Conservation (phyloP, 2,113 vertebrate species). For the Brachyistius frenatus region DNA sequence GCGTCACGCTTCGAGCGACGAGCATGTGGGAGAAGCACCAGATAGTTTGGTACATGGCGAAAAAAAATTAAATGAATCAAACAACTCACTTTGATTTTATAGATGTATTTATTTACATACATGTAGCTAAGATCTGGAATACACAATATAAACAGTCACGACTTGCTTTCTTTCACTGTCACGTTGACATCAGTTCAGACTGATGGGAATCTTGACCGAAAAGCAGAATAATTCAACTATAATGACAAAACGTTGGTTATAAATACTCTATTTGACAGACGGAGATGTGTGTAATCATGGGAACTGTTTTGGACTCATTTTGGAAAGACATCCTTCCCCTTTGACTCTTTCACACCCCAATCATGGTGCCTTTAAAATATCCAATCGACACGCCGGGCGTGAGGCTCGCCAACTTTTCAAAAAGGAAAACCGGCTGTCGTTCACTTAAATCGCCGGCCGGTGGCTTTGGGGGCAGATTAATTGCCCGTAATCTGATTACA, state of each 20-base stretch:
- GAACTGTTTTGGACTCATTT: too few relatives aligned
- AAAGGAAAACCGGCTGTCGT: constrained; percentile 31
- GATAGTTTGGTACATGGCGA: background rate
- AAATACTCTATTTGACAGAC: too few relatives aligned
- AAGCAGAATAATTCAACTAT: too few relatives aligned
- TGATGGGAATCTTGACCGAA: background rate
- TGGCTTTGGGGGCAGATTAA: constrained; percentile 34
- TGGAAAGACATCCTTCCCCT: background rate
- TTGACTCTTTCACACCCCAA: background rate
- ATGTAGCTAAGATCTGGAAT: background rate
- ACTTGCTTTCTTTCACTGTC: background rate
- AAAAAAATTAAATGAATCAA: too few relatives aligned
- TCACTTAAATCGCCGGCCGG: background rate
- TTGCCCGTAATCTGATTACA: constrained; percentile 54
- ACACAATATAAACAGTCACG: too few relatives aligned
- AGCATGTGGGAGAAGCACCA: background rate
- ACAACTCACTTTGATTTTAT: too few relatives aligned
- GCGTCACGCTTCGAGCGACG: background rate
- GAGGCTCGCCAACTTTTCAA: background rate
- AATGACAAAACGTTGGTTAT: too few relatives aligned
- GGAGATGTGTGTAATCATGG: too few relatives aligned
- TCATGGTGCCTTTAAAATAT: background rate
- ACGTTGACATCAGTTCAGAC: background rate
- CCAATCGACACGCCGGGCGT: background rate
- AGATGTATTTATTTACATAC: too few relatives aligned